A percentile compares a stretch with the other conserved stretches of the same genome.
Evolutionary conservation across 2,113 vertebrate species (phyloP).

Genomic region (Tretioscincus oriximinensis): DNA sequence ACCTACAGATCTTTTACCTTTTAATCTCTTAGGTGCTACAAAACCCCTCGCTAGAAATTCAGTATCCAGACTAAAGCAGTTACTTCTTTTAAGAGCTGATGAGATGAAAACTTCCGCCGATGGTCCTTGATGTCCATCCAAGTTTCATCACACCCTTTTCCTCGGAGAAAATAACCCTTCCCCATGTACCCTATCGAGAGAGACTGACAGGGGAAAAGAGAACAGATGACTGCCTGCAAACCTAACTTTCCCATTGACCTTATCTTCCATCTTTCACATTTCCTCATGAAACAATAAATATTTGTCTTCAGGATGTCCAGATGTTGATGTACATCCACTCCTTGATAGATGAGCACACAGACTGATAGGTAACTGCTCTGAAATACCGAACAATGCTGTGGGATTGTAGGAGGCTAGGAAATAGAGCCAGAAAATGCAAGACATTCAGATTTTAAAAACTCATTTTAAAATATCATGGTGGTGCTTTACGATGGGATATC

Average conservation of each 20-base stretch:
- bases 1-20: no score
- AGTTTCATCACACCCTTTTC: no score
- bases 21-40: no score
- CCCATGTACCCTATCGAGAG: background rate
- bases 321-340: background rate
- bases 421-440: background rate
- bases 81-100: no score
- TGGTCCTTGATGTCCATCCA: background rate
- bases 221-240: background rate
- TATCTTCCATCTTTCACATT: background rate
- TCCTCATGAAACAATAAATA: background rate
- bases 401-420: background rate
- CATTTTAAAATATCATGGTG: no score
- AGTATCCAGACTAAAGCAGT: no score
- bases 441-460: background rate
- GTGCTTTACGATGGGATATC: no score
- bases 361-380: background rate
- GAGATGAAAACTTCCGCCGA: no score
- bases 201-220: no score
- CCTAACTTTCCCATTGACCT: background rate
- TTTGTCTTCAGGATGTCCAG: background rate
- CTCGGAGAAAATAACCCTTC: background rate
- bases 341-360: accelerated
- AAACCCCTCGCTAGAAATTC: no score
- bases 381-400: background rate